Percentiles rank a stretch among this genome's conserved stretches.
These are phyloP conservation scores for Lagopus muta DNA, from an alignment of 2,113 vertebrate species.

Conservation along the genomic window DNA sequence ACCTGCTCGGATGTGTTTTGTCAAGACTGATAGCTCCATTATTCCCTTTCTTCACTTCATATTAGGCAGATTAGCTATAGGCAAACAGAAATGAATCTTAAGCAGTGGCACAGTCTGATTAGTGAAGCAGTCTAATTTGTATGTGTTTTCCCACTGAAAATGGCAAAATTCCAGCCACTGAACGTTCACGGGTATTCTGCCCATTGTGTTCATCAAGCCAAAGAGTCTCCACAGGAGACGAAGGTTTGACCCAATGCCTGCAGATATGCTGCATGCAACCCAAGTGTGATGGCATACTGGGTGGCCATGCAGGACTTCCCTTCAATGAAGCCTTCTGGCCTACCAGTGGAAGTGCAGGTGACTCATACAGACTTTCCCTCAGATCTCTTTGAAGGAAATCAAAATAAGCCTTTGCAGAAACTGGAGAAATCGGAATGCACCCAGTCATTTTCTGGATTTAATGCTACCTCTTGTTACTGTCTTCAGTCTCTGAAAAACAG, in stretches of 20 bases:
- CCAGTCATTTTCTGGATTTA: not conserved
- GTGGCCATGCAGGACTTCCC: not conserved
- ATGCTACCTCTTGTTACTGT: not conserved
- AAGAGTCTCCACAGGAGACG: fast-evolving
- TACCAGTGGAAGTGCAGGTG: not conserved
- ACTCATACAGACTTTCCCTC: not conserved
- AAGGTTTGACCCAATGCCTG: fast-evolving
- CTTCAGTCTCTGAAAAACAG: not conserved
- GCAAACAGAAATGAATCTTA: not conserved
- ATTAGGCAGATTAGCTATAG: not conserved
- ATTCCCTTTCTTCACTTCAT: not conserved
- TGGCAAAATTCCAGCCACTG: not conserved
- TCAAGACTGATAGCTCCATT: not conserved
- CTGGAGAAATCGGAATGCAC: not conserved
- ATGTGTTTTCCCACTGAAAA: not conserved
- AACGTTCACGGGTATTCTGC: not conserved
- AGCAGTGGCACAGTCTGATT: not conserved
- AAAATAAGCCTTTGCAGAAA: not conserved
- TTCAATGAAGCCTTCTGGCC: fast-evolving
- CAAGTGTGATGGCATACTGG: not conserved
- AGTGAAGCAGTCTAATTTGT: not conserved
- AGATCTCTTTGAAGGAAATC: not conserved
- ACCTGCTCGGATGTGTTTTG: not conserved
- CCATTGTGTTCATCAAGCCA: fast-evolving
- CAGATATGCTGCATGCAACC: fast-evolving